These are phyloP conservation scores for Gulo gulo DNA, from an alignment of 2,113 vertebrate species.

Conservation along the genomic window DNA sequence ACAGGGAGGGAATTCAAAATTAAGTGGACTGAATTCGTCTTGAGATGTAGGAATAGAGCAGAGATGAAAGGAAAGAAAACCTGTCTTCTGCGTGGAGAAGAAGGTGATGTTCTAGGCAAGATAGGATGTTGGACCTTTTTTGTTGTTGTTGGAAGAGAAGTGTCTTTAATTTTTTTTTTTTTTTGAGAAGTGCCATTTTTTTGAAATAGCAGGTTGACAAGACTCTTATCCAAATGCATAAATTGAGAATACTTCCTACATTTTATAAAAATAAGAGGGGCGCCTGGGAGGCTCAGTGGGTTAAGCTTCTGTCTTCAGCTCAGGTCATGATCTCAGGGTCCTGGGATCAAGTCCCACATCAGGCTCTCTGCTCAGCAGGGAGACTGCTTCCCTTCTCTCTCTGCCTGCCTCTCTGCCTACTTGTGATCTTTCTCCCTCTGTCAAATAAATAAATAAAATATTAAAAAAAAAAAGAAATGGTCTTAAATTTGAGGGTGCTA, in stretches of 20 bases:
- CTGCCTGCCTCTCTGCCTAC: no score
- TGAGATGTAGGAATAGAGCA: not conserved
- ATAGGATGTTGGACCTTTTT: not conserved
- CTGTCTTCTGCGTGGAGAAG: not conserved
- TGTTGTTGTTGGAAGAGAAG: not conserved
- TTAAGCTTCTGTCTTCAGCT: no score
- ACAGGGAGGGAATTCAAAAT: not conserved
- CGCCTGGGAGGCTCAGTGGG: no score
- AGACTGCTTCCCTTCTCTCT: no score
- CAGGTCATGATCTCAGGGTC: no score
- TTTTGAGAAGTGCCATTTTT: not conserved
- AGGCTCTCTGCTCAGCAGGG: no score
- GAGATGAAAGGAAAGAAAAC: not conserved
- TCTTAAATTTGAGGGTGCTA: not conserved
- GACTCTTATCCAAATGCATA: not conserved
- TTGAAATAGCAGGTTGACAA: not conserved
- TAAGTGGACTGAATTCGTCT: not conserved
- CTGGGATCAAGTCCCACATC: no score
- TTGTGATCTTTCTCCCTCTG: no score
- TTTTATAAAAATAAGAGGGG: slow-evolving; percentile 7
- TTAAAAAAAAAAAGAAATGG: not conserved
- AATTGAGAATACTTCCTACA: not conserved
- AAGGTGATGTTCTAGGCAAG: not conserved
- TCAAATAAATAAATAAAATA: no score
- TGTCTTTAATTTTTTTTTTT: not conserved